Base-by-base conservation (phyloP, 2,888 invertebrate species). In the Lasioglossum pauxillum region DNA sequence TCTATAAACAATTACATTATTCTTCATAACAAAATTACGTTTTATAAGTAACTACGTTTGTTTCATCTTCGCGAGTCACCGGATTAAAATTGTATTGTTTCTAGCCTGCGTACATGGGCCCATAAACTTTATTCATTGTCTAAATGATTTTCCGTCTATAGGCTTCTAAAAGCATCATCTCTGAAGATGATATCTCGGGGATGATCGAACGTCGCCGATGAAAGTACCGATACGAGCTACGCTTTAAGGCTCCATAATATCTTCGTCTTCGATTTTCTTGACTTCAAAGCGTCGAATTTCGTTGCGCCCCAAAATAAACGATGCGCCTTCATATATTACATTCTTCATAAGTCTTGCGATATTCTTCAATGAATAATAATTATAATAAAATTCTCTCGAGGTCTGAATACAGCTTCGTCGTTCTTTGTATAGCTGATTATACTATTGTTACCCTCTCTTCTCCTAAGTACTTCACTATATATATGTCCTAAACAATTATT, bases 141-240 rank as follows among this genome's bases (percentile, higher is more conserved):
- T 23, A 35, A 23, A 31, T 23, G 35, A 75, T 23, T 38, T 38
- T 41, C 35, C 31, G 53, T 57, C 35, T 53, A 44, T 41, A 57
- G 72, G 12, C 78, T 73, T 72, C 31, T 7, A 60, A 46, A 46
- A 46, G 46, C 46, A 19, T 46, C 46, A 46, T 46, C 16, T 5
- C 16, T 16, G 16, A 23, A 72, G 78, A 73, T 78, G 53, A 27
- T 44, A 78, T 73, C 72, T 72, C 41, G 2, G 1, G 41, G 57
- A 73, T 73, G 60, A 72, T 72, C 60, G 78, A 60, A 72, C 44
- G 41, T 72, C 72, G 41, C 31, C 27, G 72, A 78, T 72, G 38
- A 31, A 71, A 78, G 53, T 71, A n/a, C 71, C 49, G 71, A 53
- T 38, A 57, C 35, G 75, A 14, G 75, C 35, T 49, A 14, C 5